These are phyloP conservation scores for Anableps anableps DNA, from an alignment of 2,797 vertebrate genomes.

Conservation along the genomic window DNA sequence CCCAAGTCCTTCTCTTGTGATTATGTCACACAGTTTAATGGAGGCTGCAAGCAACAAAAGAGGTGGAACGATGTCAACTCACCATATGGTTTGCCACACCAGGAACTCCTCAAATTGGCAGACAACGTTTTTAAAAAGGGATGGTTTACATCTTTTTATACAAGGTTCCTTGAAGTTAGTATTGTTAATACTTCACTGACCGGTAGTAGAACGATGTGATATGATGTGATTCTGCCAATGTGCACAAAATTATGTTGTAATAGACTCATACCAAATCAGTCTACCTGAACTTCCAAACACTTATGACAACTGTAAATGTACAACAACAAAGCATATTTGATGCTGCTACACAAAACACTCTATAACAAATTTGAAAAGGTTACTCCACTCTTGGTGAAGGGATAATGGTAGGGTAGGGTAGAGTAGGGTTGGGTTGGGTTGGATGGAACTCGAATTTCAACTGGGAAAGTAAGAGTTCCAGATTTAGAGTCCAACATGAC, in stretches of 20 bases:
- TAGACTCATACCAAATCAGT: not conserved
- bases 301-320: not conserved
- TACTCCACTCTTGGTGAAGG: not conserved
- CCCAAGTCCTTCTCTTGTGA: conserved; percentile 52
- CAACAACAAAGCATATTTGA: not conserved
- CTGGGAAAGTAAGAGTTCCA: no score
- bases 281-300: not conserved
- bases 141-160: not conserved
- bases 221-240: not conserved
- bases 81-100: conserved; percentile 60
- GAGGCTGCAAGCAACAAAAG: conserved; percentile 61
- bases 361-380: not conserved
- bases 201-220: not conserved
- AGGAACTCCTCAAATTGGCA: conserved; percentile 19
- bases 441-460: no score
- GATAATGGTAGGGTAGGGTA: not conserved
- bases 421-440: not conserved
- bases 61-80: conserved; percentile 65
- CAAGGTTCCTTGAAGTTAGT: not conserved
- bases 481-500: no score
- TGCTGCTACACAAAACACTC: not conserved
- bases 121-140: not conserved
- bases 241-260: not conserved
- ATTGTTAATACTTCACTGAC: not conserved
- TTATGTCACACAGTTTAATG: conserved; percentile 65